Evolutionary conservation across 2,797 vertebrate genomes (phyloP).

Genomic region (Cyclopterus lumpus): DNA sequence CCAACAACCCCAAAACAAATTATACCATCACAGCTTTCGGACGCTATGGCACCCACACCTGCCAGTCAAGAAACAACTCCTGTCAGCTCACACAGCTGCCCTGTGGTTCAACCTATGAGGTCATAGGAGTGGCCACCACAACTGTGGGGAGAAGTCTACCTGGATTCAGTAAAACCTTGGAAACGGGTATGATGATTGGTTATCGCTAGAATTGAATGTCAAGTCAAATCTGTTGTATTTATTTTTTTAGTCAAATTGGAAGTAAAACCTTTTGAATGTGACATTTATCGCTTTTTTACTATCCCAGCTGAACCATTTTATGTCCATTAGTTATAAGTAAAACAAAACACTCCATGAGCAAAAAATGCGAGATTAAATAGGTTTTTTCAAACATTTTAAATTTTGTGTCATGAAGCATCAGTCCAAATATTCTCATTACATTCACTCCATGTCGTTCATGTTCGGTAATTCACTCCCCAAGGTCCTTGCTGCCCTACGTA

Average conservation of each 20-base stretch:
- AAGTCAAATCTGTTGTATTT: background rate
- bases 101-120: slow-evolving; percentile 87
- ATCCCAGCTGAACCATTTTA: background rate
- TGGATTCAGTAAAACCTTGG: slow-evolving; percentile 88
- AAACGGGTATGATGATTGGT: slow-evolving; percentile 85
- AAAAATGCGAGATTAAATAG: background rate
- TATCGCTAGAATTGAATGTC: background rate
- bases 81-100: slow-evolving; percentile 84
- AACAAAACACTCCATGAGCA: background rate
- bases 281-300: background rate
- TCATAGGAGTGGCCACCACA: slow-evolving; percentile 85
- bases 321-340: background rate
- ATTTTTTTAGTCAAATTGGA: too few relatives aligned
- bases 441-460: background rate
- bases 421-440: background rate
- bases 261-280: too few relatives aligned
- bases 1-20: slow-evolving; percentile 79
- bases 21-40: slow-evolving; percentile 85
- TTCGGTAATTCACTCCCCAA: slow-evolving; percentile 50
- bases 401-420: background rate
- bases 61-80: slow-evolving; percentile 74
- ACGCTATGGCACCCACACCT: slow-evolving; percentile 72
- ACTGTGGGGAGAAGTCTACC: slow-evolving; percentile 86
- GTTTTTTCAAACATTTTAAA: background rate
- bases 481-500: slow-evolving; percentile 91